Conservation (phyloP, 2,888 invertebrate species). For the Fabriciana adippe region DNA sequence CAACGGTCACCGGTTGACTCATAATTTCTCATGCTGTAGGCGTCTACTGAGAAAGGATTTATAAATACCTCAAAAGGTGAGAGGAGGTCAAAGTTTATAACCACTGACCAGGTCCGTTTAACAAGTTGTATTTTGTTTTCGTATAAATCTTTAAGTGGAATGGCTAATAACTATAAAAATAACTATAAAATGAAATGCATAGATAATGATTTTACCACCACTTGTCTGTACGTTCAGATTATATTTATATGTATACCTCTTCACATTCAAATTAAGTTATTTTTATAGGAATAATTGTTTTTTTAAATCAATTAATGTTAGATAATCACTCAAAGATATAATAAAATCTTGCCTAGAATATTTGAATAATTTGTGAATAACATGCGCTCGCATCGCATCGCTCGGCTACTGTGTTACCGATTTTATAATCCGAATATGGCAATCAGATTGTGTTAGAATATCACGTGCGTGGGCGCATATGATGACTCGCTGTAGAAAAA, state of each 20-base stretch:
- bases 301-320: neutral
- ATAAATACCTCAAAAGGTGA: conserved; percentile 16
- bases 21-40: conserved; percentile 15
- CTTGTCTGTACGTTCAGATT: too few species aligned
- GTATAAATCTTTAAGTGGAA: too few species aligned
- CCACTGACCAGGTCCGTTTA: neutral
- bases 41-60: conserved; percentile 14
- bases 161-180: too few species aligned
- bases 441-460: conserved; percentile 18
- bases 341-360: conserved; percentile 9
- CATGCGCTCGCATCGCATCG: conserved; percentile 3
- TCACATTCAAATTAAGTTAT: too few species aligned
- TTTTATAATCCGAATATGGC: conserved; percentile 29
- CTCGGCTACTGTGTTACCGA: conserved; percentile 36
- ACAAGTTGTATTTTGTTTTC: too few species aligned
- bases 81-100: conserved; percentile 13
- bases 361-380: conserved; percentile 36
- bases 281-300: neutral
- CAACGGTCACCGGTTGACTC: conserved; percentile 12
- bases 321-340: conserved; percentile 4
- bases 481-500: conserved; percentile 13
- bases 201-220: too few species aligned
- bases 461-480: conserved; percentile 27
- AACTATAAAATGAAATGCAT: too few species aligned
- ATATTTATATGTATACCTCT: too few species aligned